Conservation (phyloP, 2,888 invertebrate genomes). For the Eupsilia transversa region DNA sequence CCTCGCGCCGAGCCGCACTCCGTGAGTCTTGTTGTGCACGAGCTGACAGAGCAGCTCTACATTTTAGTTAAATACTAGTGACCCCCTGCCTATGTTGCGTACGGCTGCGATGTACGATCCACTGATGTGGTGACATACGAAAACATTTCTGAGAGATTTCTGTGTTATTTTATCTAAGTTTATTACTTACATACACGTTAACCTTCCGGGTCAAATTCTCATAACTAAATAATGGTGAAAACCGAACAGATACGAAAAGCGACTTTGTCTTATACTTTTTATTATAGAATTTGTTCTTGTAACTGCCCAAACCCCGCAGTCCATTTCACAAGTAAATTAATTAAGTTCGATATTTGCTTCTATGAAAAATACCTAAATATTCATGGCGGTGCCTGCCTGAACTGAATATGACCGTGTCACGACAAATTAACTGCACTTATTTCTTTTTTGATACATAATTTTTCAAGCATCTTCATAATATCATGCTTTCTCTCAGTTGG, state of each 20-base stretch:
- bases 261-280: neutral
- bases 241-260: neutral
- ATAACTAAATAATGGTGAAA: neutral
- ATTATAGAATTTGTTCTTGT: neutral
- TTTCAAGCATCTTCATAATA: neutral
- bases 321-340: neutral
- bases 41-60: neutral
- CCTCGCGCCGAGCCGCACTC: too few species aligned
- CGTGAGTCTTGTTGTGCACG: too few species aligned
- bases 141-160: neutral
- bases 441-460: neutral
- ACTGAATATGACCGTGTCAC: neutral
- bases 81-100: neutral
- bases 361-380: neutral
- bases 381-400: neutral
- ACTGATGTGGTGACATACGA: neutral
- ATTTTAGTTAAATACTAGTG: too few species aligned
- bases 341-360: neutral
- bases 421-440: neutral
- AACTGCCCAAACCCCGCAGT: neutral
- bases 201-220: too few species aligned
- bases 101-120: neutral
- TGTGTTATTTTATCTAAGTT: neutral
- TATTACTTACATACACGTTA: too few species aligned
- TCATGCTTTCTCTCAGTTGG: constrained; percentile 70